Conservation (phyloP, 2,888 invertebrate genomes). For the Phania funesta region DNA sequence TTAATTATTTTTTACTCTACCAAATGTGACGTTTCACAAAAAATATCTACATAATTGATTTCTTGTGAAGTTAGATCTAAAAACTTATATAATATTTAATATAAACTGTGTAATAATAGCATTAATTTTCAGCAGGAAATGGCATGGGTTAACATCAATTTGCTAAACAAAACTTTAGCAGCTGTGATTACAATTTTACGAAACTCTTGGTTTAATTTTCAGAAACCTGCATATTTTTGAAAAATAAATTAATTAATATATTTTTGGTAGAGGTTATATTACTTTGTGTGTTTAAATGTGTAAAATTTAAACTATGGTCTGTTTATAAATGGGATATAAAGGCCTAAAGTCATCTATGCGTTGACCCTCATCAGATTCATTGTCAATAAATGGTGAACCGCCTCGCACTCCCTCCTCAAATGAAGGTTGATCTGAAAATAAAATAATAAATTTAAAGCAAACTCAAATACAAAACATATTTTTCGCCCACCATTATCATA, state of each 20-base stretch:
- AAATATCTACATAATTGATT: too few species aligned
- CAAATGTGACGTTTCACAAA: too few species aligned
- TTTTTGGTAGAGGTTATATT: too few species aligned
- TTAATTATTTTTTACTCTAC: too few species aligned
- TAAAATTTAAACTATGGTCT: constrained; percentile 43
- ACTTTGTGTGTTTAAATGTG: too few species aligned
- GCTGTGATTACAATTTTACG: background rate
- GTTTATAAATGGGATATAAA: constrained; percentile 71
- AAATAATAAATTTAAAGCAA: too few species aligned
- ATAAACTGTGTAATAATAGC: too few species aligned
- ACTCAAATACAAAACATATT: background rate
- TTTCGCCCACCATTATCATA: constrained; percentile 37
- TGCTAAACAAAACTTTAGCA: background rate
- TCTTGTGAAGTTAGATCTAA: too few species aligned
- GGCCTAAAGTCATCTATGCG: constrained; percentile 70
- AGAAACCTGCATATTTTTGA: too few species aligned
- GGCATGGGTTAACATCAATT: constrained; percentile 7
- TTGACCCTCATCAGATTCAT: constrained; percentile 69
- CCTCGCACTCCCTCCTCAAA: constrained; percentile 71
- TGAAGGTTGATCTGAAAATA: constrained; percentile 70
- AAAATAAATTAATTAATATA: too few species aligned
- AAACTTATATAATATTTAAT: too few species aligned
- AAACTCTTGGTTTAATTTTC: too few species aligned
- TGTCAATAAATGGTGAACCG: constrained; percentile 70
- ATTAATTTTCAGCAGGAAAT: constrained; percentile 12